Percentiles rank a stretch among this genome's conserved stretches.
Conservation (phyloP, 1,140 invertebrate species). For the Chionoecetes opilio region DNA sequence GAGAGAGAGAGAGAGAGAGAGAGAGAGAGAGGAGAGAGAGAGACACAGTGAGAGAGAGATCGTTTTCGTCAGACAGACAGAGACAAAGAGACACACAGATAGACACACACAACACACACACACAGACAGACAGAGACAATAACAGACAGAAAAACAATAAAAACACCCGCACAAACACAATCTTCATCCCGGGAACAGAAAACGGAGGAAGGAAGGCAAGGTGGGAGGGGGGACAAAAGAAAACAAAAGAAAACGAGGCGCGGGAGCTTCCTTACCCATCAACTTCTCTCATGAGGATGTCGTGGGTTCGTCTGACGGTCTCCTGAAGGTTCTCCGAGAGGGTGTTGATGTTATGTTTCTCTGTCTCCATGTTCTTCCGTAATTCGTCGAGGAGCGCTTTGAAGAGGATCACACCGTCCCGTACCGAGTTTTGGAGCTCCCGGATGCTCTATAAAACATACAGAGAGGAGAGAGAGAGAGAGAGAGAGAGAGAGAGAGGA, state of each 20-base stretch:
- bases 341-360: conserved; percentile 88
- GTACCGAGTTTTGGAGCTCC: conserved; percentile 87
- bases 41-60: background rate
- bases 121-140: background rate
- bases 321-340: conserved; percentile 89
- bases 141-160: background rate
- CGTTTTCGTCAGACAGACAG: background rate
- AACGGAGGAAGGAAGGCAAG: background rate
- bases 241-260: background rate
- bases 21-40: conserved; percentile 15
- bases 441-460: conserved; percentile 85
- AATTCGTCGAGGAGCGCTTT: conserved; percentile 88
- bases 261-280: conserved; percentile 84
- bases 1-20: conserved; percentile 39
- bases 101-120: no score
- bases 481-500: no score
- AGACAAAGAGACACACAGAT: background rate
- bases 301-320: conserved; percentile 88
- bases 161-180: background rate
- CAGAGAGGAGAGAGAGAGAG: no score
- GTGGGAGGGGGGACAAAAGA: background rate
- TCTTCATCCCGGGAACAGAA: background rate
- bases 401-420: conserved; percentile 87
- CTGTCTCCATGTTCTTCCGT: conserved; percentile 87
- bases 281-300: conserved; percentile 87